These are phyloP conservation scores for Andrena flavipes DNA, from an alignment of 2,888 invertebrate species.

Conservation along the genomic window DNA sequence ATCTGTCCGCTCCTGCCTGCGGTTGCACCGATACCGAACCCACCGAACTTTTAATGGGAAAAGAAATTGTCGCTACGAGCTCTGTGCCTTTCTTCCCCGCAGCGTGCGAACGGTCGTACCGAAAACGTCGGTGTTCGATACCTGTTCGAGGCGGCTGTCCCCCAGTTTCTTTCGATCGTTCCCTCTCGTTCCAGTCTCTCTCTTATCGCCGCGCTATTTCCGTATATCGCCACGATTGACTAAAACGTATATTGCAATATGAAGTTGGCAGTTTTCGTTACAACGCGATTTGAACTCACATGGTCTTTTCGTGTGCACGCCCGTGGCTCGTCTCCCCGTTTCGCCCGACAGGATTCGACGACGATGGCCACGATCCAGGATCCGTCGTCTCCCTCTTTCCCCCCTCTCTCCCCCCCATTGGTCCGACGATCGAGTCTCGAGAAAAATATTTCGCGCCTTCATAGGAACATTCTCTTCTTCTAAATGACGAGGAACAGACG, in stretches of 20 bases:
- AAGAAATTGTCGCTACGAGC: constrained; percentile 41
- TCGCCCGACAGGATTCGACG: constrained; percentile 13
- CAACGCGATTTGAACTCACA: constrained; percentile 79
- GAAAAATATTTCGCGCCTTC: constrained; percentile 28
- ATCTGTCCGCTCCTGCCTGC: constrained; percentile 17
- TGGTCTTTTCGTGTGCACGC: constrained; percentile 58
- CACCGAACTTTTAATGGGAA: constrained; percentile 38
- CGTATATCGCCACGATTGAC: constrained; percentile 75
- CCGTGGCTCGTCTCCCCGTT: constrained; percentile 30
- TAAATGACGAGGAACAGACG: neutral
- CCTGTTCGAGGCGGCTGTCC: constrained; percentile 33
- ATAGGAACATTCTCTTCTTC: constrained; percentile 31
- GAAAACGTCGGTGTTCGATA: constrained; percentile 37
- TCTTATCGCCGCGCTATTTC: constrained; percentile 28
- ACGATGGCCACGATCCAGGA: constrained; percentile 27
- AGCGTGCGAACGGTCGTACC: constrained; percentile 56
- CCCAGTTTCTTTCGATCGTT: constrained; percentile 25
- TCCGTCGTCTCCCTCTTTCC: neutral
- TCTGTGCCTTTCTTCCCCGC: constrained; percentile 33
- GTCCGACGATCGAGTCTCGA: constrained; percentile 7
- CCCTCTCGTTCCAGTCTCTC: constrained; percentile 10
- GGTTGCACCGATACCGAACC: constrained; percentile 26
- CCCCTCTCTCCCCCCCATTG: neutral
- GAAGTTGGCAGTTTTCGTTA: constrained; percentile 83
- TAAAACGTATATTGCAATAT: constrained; percentile 81